Evolutionary conservation across 2,888 invertebrate species (phyloP), one percentile per base, ranked within the genome.

Genomic region (Seira ritae): DNA sequence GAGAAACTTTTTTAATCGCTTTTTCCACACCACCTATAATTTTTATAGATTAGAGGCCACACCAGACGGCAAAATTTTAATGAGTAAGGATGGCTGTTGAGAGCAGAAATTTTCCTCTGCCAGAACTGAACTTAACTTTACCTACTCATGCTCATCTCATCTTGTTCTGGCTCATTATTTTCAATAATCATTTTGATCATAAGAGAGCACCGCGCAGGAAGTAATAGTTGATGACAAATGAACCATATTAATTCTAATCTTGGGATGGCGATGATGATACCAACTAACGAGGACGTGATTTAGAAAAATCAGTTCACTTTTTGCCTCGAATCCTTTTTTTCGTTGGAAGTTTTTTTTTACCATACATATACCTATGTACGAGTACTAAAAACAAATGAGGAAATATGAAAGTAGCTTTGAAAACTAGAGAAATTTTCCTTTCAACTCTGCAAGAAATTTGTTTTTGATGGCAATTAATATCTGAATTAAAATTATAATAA

Each of bases 101-200:
- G n/a, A n/a, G n/a, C n/a, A n/a, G n/a, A n/a, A n/a, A n/a, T n/a
- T n/a, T n/a, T n/a, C n/a, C n/a, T n/a, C n/a, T n/a, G n/a, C n/a
- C n/a, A n/a, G n/a, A n/a, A n/a, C n/a, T n/a, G n/a, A n/a, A n/a
- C n/a, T n/a, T n/a, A n/a, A n/a, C n/a, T n/a, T n/a, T n/a, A n/a
- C n/a, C n/a, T n/a, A n/a, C n/a, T n/a, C 23, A 22, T 19, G 69
- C 31, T 50, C 20, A 23, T 1, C 3, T 71, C 71, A 17, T 71
- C 66, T 24, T 24, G 22, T 65, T 70, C 55, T 72, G 71, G 66
- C 81, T 69, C 80, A 80, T 80, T 80, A 80, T 80, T 80, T 80
- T 80, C 80, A 80, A 80, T 80, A 74, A 80, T 80, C 73, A 70
- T 80, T 80, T 50, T 46, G n/a, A n/a, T n/a, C n/a, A n/a, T n/a